Conservation (phyloP, 2,797 vertebrate species). For the Xerus rutilus region DNA sequence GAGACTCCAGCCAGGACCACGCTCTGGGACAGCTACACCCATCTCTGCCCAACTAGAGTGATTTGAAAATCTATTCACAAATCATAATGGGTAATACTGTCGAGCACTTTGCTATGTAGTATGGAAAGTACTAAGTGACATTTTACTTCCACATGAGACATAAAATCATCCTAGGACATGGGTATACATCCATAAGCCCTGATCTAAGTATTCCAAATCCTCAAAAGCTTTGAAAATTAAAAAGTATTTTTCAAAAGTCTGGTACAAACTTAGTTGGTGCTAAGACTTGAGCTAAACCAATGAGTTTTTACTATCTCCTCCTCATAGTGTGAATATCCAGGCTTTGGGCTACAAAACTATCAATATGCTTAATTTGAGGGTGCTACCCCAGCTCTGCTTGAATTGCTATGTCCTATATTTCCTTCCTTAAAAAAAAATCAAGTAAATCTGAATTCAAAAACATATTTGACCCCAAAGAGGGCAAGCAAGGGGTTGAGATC, state of each 20-base stretch:
- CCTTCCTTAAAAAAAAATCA: neutral
- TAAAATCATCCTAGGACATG: neutral
- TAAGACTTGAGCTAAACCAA: neutral
- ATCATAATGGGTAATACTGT: neutral
- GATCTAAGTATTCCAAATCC: neutral
- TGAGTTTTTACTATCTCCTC: neutral
- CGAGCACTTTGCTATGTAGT: neutral
- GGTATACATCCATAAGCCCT: accelerated
- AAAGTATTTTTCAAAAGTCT: neutral
- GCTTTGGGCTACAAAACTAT: neutral
- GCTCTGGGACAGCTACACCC: neutral
- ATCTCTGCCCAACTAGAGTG: neutral
- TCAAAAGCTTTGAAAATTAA: conserved; percentile 9
- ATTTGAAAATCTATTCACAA: neutral
- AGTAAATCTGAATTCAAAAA: conserved; percentile 51
- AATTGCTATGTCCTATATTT: neutral
- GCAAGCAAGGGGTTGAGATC: neutral
- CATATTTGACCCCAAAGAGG: neutral
- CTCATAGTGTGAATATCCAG: neutral
- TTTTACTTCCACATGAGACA: neutral
- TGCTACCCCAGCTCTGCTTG: neutral
- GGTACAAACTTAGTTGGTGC: neutral
- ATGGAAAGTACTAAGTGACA: neutral
- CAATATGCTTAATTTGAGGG: neutral
- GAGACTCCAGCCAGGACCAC: neutral